A percentile compares a stretch with the other conserved stretches of the same genome.
Conservation (phyloP, 2,113 vertebrate species). For the Pholis gunnellus region DNA sequence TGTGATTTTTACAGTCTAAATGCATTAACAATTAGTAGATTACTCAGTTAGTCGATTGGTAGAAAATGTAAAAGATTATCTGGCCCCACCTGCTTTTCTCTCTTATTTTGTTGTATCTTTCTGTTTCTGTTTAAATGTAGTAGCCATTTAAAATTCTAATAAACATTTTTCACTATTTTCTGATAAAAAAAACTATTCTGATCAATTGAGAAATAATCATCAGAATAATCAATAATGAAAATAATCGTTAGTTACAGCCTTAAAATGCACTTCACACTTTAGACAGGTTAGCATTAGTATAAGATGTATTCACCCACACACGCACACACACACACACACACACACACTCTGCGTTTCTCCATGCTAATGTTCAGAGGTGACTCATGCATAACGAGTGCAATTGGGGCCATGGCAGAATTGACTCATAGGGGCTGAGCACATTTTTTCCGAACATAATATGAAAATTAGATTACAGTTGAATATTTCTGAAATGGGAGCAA, state of each 20-base stretch:
- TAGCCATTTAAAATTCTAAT: background rate
- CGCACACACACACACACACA: background rate
- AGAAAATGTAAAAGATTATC: background rate
- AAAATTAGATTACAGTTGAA: background rate
- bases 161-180: background rate
- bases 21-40: background rate
- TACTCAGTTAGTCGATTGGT: background rate
- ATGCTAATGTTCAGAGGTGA: constrained; percentile 30
- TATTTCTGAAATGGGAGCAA: background rate
- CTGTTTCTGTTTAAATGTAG: background rate
- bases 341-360: background rate
- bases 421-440: constrained; percentile 38
- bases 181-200: no score
- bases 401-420: constrained; percentile 10
- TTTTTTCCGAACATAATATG: background rate
- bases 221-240: background rate
- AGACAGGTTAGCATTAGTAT: background rate
- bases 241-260: background rate
- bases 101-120: no score
- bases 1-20: background rate
- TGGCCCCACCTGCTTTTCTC: background rate
- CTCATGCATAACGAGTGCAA: constrained; percentile 31
- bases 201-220: background rate
- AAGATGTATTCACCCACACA: background rate
- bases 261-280: background rate